Conservation (phyloP, 2,888 invertebrate genomes). For the Epicampocera succincta region DNA sequence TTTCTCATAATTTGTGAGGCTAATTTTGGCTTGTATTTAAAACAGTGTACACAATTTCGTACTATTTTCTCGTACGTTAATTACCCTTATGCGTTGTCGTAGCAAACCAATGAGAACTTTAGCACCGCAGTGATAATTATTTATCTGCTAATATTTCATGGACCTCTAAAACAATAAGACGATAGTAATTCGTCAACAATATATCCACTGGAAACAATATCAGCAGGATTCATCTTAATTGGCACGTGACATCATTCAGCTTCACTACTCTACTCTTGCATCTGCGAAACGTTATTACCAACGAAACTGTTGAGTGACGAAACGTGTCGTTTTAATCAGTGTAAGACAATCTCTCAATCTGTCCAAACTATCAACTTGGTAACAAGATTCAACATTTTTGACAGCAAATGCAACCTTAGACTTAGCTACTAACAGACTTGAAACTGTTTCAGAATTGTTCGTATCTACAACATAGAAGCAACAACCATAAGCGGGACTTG, state of each 20-base stretch:
- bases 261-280: slow-evolving; percentile 31
- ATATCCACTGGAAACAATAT: slow-evolving; percentile 60
- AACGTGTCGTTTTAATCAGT: not conserved
- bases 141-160: not conserved
- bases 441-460: slow-evolving; percentile 2
- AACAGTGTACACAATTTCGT: slow-evolving; percentile 44
- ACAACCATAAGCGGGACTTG: not conserved
- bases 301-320: not conserved
- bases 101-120: not conserved
- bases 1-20: slow-evolving; percentile 60
- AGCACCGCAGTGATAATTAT: not conserved
- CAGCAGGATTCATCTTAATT: slow-evolving; percentile 58
- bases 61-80: slow-evolving; percentile 48
- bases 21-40: slow-evolving; percentile 52
- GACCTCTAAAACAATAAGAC: slow-evolving; percentile 44
- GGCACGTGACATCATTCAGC: slow-evolving; percentile 52
- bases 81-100: slow-evolving; percentile 36
- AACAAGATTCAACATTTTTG: not conserved
- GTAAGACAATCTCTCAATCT: slow-evolving; percentile 7
- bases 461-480: slow-evolving; percentile 9
- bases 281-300: not conserved
- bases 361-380: not conserved
- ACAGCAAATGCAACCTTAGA: slow-evolving; percentile 6
- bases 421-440: slow-evolving; percentile 14
- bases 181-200: slow-evolving; percentile 33